These are phyloP conservation scores for Stichopus chloronotus DNA, from an alignment of 35 echinoderm and acorn worm species.

Conservation along the genomic window DNA sequence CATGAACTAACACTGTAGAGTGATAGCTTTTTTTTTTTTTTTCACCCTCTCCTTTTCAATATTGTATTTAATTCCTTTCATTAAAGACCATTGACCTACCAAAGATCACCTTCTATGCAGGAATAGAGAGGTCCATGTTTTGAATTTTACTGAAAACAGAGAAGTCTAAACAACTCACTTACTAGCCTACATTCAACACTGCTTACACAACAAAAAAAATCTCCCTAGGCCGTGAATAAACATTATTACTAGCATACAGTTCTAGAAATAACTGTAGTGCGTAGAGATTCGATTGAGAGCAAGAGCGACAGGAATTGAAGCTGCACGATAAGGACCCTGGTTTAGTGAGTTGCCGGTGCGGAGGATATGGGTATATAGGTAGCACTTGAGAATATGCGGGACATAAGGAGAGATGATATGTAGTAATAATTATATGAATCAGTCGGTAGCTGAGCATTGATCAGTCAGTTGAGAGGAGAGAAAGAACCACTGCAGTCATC, in stretches of 20 bases:
- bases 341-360: neutral
- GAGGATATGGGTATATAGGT: slow-evolving; percentile 15
- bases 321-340: slow-evolving; percentile 1
- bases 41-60: neutral
- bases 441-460: neutral
- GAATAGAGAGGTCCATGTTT: neutral
- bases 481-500: no score
- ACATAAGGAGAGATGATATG: neutral
- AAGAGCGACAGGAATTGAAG: slow-evolving; percentile 1
- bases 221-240: slow-evolving; percentile 66
- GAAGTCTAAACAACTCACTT: slow-evolving; percentile 19
- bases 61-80: slow-evolving; percentile 42
- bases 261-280: slow-evolving; percentile 56
- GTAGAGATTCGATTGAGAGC: slow-evolving; percentile 29
- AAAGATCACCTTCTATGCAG: neutral
- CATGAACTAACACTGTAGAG: slow-evolving; percentile 37
- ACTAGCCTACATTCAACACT: slow-evolving; percentile 54
- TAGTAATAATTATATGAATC: slow-evolving; percentile 19
- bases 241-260: slow-evolving; percentile 56
- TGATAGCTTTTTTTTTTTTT: neutral
- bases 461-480: neutral
- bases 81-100: slow-evolving; percentile 45
- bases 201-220: slow-evolving; percentile 51
- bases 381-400: neutral
- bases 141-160: neutral